Conservation (phyloP, 2,888 invertebrate species). For the Itoplectis maculator region DNA sequence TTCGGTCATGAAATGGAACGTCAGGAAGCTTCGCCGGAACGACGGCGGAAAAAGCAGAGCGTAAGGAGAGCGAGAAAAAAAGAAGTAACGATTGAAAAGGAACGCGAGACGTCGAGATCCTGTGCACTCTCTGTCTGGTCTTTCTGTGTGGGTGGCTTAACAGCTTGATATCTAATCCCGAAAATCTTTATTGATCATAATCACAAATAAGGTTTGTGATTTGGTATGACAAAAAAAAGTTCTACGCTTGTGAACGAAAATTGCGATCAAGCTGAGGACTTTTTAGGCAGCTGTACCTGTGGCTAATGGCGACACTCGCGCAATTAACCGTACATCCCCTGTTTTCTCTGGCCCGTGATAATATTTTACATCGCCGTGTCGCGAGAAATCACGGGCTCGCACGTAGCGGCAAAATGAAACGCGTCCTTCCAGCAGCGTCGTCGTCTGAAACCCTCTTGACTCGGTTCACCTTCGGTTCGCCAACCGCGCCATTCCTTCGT, state of each 20-base stretch:
- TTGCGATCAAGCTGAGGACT: neutral
- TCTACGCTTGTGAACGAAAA: neutral
- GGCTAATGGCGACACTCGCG: neutral
- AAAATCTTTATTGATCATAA: neutral
- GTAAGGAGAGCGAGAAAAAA: neutral
- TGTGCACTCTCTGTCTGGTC: slow-evolving; percentile 40
- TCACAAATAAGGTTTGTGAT: slow-evolving; percentile 12
- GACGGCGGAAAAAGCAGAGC: slow-evolving; percentile 43
- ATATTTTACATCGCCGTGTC: slow-evolving; percentile 15
- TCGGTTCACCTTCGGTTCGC: slow-evolving; percentile 45
- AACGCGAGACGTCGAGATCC: slow-evolving; percentile 45
- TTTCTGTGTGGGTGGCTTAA: slow-evolving; percentile 68
- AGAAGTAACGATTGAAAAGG: slow-evolving; percentile 57
- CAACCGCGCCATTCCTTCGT: slow-evolving; percentile 42
- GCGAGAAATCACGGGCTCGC: slow-evolving; percentile 32
- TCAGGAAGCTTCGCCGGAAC: slow-evolving; percentile 49
- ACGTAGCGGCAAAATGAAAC: slow-evolving; percentile 59
- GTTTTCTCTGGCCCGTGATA: slow-evolving; percentile 7
- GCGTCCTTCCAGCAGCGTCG: slow-evolving; percentile 19
- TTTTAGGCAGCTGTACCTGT: neutral
- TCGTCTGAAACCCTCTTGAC: slow-evolving; percentile 25
- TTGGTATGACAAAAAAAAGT: neutral
- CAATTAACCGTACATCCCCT: neutral
- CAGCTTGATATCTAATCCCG: slow-evolving; percentile 68
- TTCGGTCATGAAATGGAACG: slow-evolving; percentile 59